Base-by-base conservation (phyloP, 2,888 invertebrate species). In the Clostera curtula region DNA sequence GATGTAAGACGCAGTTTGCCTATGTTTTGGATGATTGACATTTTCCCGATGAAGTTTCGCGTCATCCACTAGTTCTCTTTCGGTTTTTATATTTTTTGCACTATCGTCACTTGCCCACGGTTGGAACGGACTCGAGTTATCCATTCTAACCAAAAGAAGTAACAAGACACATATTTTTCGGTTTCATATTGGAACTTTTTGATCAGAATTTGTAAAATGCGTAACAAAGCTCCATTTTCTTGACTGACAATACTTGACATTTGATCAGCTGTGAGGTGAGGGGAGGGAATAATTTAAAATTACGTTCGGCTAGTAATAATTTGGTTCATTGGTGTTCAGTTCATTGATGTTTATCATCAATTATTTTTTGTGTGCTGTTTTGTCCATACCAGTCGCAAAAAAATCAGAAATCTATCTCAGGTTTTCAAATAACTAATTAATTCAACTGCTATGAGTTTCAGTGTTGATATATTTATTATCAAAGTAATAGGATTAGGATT, bases 21-120 rank as follows among this genome's bases (percentile, higher is more conserved):
- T 80, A 75, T 82, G 82, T 83, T 82, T 83, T 83, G 83, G 82
- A 76, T 80, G 79, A 80, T 80, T 83, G 83, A 80, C 82, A 82
- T 83, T 80, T 82, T 83, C 83, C 65, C 74, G 75, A 71, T 76
- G 82, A 83, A 79, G 80, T 83, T 83, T 83, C 77, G 82, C 80
- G 82, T 83, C 83, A 83, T 79, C 83, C 65, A 68, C 74, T 71
- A 73, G 56, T 70, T 80, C 77, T 66, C 65, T 66, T 54, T 82
- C 83, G 45, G 71, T 65, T 75, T 80, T 80, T 57, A 76, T 70
- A 69, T 73, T 75, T 74, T 77, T 77, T 37, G 67, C 70, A 70
- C 69, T 73, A 54, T 80, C 80, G 42, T 82, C 79, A 50, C 68
- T 62, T 36, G 80, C 68, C 82, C 83, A 84, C 57, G 84, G 83